Conservation (phyloP, 1,140 invertebrate genomes). For the Onthophagus taurus region DNA sequence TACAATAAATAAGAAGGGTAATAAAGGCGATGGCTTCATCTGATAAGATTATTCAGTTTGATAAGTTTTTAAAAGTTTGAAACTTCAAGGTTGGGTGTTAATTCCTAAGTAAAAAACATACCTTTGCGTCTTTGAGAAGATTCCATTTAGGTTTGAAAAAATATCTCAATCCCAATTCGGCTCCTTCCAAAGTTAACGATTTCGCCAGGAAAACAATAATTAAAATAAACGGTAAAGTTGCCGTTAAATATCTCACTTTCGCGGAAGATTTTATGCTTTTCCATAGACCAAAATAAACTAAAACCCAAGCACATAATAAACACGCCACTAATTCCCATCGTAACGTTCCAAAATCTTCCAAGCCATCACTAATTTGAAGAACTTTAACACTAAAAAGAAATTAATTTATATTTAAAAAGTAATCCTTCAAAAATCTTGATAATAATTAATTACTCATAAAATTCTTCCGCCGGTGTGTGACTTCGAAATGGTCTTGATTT, state of each 20-base stretch:
- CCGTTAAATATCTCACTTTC: slow-evolving; percentile 77
- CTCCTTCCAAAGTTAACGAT: slow-evolving; percentile 72
- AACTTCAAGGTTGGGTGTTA: too few species aligned
- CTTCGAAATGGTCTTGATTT: slow-evolving; percentile 29
- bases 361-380: slow-evolving; percentile 68
- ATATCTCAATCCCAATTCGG: slow-evolving; percentile 66
- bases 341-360: slow-evolving; percentile 70
- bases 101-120: slow-evolving; percentile 25
- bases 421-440: not conserved
- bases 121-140: slow-evolving; percentile 70
- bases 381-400: slow-evolving; percentile 67
- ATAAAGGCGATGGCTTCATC: too few species aligned
- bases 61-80: too few species aligned
- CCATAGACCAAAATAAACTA: slow-evolving; percentile 89
- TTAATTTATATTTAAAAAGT: slow-evolving; percentile 11
- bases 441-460: slow-evolving; percentile 48
- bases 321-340: slow-evolving; percentile 81
- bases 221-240: slow-evolving; percentile 73
- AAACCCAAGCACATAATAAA: slow-evolving; percentile 75
- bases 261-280: slow-evolving; percentile 84
- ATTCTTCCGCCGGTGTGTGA: slow-evolving; percentile 72
- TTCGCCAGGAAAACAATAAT: slow-evolving; percentile 71
- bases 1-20: too few species aligned
- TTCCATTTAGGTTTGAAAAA: slow-evolving; percentile 86
- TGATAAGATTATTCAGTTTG: too few species aligned